Evolutionary conservation across 2,888 invertebrate species (phyloP), one percentile per base, ranked within the genome.

Genomic region (Peribatodes rhomboidaria): DNA sequence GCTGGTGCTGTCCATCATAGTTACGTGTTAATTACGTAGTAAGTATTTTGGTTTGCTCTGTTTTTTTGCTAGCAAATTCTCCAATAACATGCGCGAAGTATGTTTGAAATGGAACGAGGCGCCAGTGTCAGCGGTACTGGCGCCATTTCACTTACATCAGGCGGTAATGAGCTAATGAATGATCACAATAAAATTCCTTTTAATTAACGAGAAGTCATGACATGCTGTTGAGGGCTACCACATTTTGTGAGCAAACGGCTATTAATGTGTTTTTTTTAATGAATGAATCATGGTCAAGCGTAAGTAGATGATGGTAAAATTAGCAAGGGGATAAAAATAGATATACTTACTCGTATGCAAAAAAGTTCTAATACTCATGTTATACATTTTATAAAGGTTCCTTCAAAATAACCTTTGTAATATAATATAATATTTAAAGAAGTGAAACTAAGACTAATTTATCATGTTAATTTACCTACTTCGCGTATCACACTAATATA

Each of bases 1-100:
- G 71, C 74, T 79, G 79, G 53, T 70, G 59, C 42, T 39, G 72
- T 72, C 75, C 20, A 50, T 79, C 71, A 71, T 54, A 64, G 67
- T 71, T 71, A 59, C 61, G 55, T 72, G 33, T 70, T 68, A 68
- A 68, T 71, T 72, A 67, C 61, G 67, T 61, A 57, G 66, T 61
- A 55, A 47, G 54, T 65, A 70, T 64, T 69, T 70, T 44, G 53
- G 65, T 66, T 58, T 52, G 65, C 35, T 56, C 47, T 50, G 61
- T 66, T 72, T 63, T 67, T 56, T 49, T 68, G 65, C 70, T 64
- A 61, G 55, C 52, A 54, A 63, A 64, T 61, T 60, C 54, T 67
- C 65, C 41, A 69, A 57, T 72, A 69, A 61, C 65, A 4, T 49
- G 14, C 47, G 16, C 61, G 60, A 61, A 57, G 54, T 57, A 54